phyloP scores from a whole-genome alignment of 2,888 invertebrate species.

The Apocheima hispidaria region DNA sequence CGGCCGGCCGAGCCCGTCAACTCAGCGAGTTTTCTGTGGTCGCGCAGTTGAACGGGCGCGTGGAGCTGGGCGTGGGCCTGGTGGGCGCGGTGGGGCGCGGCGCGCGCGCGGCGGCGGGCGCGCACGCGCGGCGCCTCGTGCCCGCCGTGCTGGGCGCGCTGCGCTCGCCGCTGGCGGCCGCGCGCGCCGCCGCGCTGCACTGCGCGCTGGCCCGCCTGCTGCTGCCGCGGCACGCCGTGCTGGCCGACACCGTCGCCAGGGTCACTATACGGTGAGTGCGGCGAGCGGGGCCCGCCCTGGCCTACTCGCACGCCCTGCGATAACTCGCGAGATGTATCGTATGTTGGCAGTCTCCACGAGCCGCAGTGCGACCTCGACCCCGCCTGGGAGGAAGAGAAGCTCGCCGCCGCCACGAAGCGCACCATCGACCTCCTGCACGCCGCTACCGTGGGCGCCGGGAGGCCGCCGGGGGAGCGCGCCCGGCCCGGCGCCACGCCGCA shows the following conservation, averaged over 20 bases:
- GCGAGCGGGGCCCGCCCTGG: too few relatives aligned
- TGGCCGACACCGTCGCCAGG: slow-evolving; percentile 88
- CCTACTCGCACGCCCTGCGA: too few relatives aligned
- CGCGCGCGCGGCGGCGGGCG: slow-evolving; percentile 74
- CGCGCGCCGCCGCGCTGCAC: slow-evolving; percentile 87
- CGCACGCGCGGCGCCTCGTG: slow-evolving; percentile 61
- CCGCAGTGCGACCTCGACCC: slow-evolving; percentile 93
- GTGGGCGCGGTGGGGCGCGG: slow-evolving; percentile 80
- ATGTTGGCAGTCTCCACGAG: slow-evolving; percentile 84
- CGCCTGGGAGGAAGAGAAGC: slow-evolving; percentile 91
- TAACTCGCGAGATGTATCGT: too few relatives aligned
- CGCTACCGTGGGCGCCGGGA: slow-evolving; percentile 65
- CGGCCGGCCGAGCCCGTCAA: too few relatives aligned
- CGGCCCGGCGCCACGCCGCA: slow-evolving; percentile 46
- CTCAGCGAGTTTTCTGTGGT: neutral
- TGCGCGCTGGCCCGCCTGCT: slow-evolving; percentile 83
- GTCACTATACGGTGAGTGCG: slow-evolving; percentile 87
- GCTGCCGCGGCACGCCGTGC: slow-evolving; percentile 67
- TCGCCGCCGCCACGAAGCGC: slow-evolving; percentile 88
- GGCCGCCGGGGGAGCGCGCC: slow-evolving; percentile 1
- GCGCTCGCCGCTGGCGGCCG: slow-evolving; percentile 79
- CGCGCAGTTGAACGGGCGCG: slow-evolving; percentile 64
- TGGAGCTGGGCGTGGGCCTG: slow-evolving; percentile 69
- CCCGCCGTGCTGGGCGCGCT: slow-evolving; percentile 39
- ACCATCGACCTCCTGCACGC: slow-evolving; percentile 87